Evolutionary conservation across 1,140 invertebrate species (phyloP), one percentile per base, ranked within the genome.

Genomic region (Harpegnathos saltator): DNA sequence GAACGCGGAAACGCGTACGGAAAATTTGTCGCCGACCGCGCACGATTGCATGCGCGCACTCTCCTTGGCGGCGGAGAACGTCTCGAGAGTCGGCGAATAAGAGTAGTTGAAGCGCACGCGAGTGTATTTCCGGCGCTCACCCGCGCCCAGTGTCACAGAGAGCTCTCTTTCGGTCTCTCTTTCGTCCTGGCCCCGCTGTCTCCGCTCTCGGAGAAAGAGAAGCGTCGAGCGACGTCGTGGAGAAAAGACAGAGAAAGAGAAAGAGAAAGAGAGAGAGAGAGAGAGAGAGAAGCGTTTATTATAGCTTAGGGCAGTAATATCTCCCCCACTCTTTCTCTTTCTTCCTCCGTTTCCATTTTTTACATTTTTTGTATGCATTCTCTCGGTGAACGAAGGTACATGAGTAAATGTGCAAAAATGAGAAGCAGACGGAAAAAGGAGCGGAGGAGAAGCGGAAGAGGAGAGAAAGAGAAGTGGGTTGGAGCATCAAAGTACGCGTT

Each of bases 101-200:
- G 48, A 82, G 73, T 73, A 87, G 69, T 80, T 66, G 66, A 86
- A 86, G 63, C 15, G 62, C 61, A 59, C 81, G 75, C 63, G 71
- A 86, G 82, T 75, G 56, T 88, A 87, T 88, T 88, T 87, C 82
- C 78, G 59, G 85, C 86, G 85, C 68, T 88, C 85, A 83, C 82
- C 82, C 85, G 85, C 81, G 52, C 68, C 66, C 59, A 19, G 50
- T 59, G 72, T 83, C 68, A 58, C 38, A 15, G 24, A 59, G 38
- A 54, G 62, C 33, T 73, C 69, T 74, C 66, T 73, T 63, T 82
- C 69, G 59, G 56, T 22, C 69, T 50, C 69, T 50, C 59, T 63
- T 72, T 62, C 52, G 75, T 26, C n/a, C 38, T 71, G 22, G 52
- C 66, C n/a, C n/a, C 77, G 54, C 56, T 61, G 77, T 81, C 66